Evolutionary conservation across 2,888 invertebrate species (phyloP).

Genomic region (Bruchidius siliquastri): DNA sequence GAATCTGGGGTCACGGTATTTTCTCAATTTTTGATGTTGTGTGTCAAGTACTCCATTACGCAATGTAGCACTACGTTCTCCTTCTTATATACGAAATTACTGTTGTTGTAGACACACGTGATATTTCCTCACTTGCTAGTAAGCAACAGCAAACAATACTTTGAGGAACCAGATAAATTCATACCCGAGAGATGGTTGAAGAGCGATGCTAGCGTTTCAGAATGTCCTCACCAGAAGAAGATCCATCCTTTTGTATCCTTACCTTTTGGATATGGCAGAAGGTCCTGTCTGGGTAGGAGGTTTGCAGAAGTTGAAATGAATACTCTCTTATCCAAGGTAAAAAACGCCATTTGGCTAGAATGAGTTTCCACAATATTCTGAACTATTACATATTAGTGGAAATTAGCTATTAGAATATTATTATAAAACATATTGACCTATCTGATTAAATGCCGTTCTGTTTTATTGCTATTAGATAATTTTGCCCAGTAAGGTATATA

Average conservation of each 20-base stretch:
- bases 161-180: conserved; percentile 65
- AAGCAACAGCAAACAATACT: conserved; percentile 67
- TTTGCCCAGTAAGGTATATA: too few relatives aligned
- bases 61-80: too few relatives aligned
- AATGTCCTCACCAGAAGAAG: conserved; percentile 48
- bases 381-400: too few relatives aligned
- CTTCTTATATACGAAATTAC: too few relatives aligned
- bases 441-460: too few relatives aligned
- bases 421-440: too few relatives aligned
- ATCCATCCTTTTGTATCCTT: conserved; percentile 71
- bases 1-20: too few relatives aligned
- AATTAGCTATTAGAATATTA: too few relatives aligned
- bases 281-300: conserved; percentile 73
- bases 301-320: conserved; percentile 79
- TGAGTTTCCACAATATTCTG: too few relatives aligned
- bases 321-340: conserved; percentile 68
- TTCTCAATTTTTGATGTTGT: too few relatives aligned
- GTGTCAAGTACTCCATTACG: too few relatives aligned
- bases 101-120: conserved; percentile 64
- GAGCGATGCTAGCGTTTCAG: conserved; percentile 28
- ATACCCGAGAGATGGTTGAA: conserved; percentile 77
- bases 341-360: neutral
- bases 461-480: too few relatives aligned
- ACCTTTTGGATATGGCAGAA: conserved; percentile 72
- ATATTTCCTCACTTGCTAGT: conserved; percentile 76